Evolutionary conservation across 2,113 vertebrate genomes (phyloP), one percentile per base, ranked within the genome.

Genomic region (Amblyopsis rosae): DNA sequence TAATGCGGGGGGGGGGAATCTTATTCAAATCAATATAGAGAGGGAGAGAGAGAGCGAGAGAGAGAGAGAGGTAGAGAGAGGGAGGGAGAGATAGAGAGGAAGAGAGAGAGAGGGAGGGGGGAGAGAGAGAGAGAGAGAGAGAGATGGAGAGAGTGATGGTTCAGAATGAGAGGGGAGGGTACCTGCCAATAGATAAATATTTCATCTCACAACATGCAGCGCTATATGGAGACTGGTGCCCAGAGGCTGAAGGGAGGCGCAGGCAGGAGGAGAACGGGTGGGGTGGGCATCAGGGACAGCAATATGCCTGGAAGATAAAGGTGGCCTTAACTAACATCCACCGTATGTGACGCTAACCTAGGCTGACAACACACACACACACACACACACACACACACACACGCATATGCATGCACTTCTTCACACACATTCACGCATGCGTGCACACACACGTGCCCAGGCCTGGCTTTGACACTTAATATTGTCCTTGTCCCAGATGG

Each of bases 141-240:
- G 59, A 45, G 16, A n/a, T 15, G 3, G 26, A 62, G 41, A 49
- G 17, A 9, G 1, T 51, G 57, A n/a, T 16, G 9, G 47, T 61
- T 59, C 54, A 16, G 70, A 73, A 41, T 41, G 35, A 5, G 35
- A 6, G 35, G 35, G 62, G 74, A 4, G 15, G 69, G 72, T 80
- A 83, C 73, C 84, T 88, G 89, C 86, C 88, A 92, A 87, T 90
- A 70, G 80, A 88, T 91, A 88, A 88, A 90, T 89, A 88, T 88
- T 89, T 89, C 63, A 86, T 88, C 73, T 77, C 66, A 79, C 75
- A 70, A 83, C 73, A 80, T 70, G 79, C 16, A 82, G 72, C 83
- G 82, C 80, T 81, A 87, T 81, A 87, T 65, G 70, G 75, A 88
- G 82, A 89, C 80, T 69, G 78, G 59, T 75, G 70, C 82, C 82